Conservation (phyloP, 1,140 invertebrate genomes). For the Drepana arcuata region DNA sequence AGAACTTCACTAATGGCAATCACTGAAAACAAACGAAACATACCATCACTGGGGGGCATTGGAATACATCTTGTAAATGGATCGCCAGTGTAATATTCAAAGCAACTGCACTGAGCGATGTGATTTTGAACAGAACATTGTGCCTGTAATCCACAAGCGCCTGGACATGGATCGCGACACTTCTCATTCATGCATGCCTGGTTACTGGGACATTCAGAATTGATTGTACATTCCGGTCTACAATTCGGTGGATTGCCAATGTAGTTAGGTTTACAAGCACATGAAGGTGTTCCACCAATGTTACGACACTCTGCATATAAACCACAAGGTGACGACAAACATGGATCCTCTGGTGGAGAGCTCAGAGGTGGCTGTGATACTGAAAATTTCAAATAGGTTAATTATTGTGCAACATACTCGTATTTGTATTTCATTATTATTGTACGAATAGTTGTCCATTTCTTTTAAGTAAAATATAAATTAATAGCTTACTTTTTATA, state of each 20-base stretch:
- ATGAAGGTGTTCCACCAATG: slow-evolving; percentile 76
- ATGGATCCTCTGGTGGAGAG: slow-evolving; percentile 74
- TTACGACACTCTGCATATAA: slow-evolving; percentile 79
- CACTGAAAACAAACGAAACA: no score
- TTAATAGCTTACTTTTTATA: slow-evolving; percentile 65
- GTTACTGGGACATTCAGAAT: slow-evolving; percentile 80
- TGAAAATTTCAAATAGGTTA: slow-evolving; percentile 42
- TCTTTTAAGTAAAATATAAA: no score
- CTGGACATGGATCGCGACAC: slow-evolving; percentile 81
- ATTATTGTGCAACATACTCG: no score
- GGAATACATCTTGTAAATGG: slow-evolving; percentile 49
- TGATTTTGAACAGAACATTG: slow-evolving; percentile 82
- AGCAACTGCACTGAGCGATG: slow-evolving; percentile 81
- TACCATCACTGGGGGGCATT: slow-evolving; percentile 52
- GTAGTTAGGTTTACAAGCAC: slow-evolving; percentile 77
- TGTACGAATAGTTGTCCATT: no score
- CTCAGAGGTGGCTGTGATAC: slow-evolving; percentile 59
- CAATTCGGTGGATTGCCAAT: slow-evolving; percentile 81
- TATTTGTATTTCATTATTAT: no score
- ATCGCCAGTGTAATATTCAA: slow-evolving; percentile 64
- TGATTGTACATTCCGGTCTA: slow-evolving; percentile 83
- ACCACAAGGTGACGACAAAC: slow-evolving; percentile 82
- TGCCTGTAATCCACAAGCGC: slow-evolving; percentile 78
- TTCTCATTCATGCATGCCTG: slow-evolving; percentile 80
- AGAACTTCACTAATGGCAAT: no score